These are phyloP conservation scores for Hirundo rustica DNA, from an alignment of 2,797 vertebrate genomes.

Conservation along the genomic window DNA sequence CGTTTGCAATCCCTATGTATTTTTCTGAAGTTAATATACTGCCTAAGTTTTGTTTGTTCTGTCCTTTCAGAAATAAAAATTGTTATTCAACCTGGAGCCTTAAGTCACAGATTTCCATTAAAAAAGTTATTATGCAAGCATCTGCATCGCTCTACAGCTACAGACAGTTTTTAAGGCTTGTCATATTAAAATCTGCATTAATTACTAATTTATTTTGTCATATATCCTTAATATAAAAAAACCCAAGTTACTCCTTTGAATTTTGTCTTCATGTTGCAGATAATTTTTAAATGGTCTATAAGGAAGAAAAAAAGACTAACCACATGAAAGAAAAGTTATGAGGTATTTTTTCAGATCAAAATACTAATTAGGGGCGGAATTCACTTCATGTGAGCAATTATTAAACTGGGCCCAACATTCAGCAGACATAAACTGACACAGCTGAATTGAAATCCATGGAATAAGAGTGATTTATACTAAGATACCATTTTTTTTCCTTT, in stretches of 20 bases:
- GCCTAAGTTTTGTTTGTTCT: background rate
- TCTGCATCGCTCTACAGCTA: background rate
- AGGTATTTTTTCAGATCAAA: background rate
- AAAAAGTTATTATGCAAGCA: background rate
- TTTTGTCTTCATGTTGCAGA: background rate
- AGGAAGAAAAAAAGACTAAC: background rate
- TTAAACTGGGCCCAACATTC: background rate
- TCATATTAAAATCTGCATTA: background rate
- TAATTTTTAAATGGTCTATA: background rate
- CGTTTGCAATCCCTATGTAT: background rate
- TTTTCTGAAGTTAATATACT: background rate
- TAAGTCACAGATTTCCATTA: background rate
- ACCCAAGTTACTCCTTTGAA: background rate
- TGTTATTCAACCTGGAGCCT: background rate
- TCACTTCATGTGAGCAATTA: background rate
- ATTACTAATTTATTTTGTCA: slow-evolving; percentile 39
- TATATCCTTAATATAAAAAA: background rate
- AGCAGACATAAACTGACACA: background rate
- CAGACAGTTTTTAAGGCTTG: background rate
- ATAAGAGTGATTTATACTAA: background rate
- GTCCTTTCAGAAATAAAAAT: background rate
- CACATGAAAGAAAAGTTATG: background rate
- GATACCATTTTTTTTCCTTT: background rate
- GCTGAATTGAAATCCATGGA: background rate
- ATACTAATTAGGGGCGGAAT: background rate